These are phyloP conservation scores for Coregonus sp. DNA, from an alignment of 2,797 vertebrate species.

Conservation along the genomic window DNA sequence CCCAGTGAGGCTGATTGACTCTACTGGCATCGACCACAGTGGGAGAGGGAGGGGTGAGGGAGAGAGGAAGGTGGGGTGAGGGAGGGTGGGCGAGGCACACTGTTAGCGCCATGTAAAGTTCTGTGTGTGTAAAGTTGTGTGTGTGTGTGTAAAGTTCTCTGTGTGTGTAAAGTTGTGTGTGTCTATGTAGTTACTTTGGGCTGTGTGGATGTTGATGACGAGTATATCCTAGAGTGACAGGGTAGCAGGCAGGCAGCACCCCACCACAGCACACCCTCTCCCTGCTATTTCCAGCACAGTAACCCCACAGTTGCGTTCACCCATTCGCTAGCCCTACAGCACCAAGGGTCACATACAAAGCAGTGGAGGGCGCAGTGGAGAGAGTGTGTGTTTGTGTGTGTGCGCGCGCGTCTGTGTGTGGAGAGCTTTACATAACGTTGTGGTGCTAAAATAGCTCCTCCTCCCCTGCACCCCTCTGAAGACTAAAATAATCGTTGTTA, in stretches of 20 bases:
- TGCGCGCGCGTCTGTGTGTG: not conserved
- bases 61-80: not conserved
- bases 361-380: constrained; percentile 18
- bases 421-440: constrained; percentile 55
- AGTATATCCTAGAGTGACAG: too few relatives aligned
- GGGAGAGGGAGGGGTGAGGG: constrained; percentile 7
- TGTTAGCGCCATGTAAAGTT: too few relatives aligned
- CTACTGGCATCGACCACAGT: constrained; percentile 38
- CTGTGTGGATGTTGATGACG: too few relatives aligned
- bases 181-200: not conserved
- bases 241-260: too few relatives aligned
- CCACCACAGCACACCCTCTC: too few relatives aligned
- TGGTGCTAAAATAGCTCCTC: constrained; percentile 52
- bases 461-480: constrained; percentile 49
- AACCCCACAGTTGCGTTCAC: constrained; percentile 6
- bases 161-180: not conserved
- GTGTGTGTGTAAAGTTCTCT: too few relatives aligned
- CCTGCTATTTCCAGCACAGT: not conserved
- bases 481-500: constrained; percentile 43
- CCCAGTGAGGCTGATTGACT: constrained; percentile 28
- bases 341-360: constrained; percentile 24
- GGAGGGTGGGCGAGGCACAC: not conserved
- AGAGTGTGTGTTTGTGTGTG: not conserved
- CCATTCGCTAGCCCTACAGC: constrained; percentile 47
- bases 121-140: too few relatives aligned